Conservation (phyloP, 2,113 vertebrate species). For the Sebastes schlegelii region DNA sequence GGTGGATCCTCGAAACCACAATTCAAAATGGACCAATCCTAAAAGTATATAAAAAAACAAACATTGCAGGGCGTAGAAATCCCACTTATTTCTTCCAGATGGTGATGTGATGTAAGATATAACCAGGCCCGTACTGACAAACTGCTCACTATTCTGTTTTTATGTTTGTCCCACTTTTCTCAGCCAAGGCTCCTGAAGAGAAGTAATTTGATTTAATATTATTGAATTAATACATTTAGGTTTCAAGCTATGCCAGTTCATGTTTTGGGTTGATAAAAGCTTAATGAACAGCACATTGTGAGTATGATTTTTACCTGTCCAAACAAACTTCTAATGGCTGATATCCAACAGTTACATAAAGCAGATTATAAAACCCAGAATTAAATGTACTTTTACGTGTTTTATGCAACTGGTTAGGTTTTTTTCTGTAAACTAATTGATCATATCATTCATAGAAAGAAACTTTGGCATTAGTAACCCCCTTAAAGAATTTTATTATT, state of each 20-base stretch:
- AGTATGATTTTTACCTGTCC: not conserved
- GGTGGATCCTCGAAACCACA: conserved; percentile 51
- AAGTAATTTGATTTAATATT: not conserved
- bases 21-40: conserved; percentile 32
- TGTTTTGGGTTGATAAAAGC: not conserved
- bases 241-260: not conserved
- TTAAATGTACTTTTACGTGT: not conserved
- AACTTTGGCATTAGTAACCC: not conserved
- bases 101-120: conserved; percentile 34
- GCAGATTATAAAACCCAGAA: not conserved
- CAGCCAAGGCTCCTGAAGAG: not conserved
- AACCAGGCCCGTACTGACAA: not conserved
- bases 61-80: conserved; percentile 17
- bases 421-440: not conserved
- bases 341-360: not conserved
- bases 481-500: not conserved
- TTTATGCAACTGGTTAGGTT: not conserved
- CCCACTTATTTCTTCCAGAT: conserved; percentile 48
- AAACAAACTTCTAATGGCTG: not conserved
- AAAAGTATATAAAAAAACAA: not conserved
- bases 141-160: too few species aligned
- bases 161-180: not conserved
- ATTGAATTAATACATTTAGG: not conserved
- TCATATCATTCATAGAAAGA: not conserved
- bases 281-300: not conserved